Evolutionary conservation across 1,140 invertebrate genomes (phyloP).

Genomic region (Zaprionus africanus): DNA sequence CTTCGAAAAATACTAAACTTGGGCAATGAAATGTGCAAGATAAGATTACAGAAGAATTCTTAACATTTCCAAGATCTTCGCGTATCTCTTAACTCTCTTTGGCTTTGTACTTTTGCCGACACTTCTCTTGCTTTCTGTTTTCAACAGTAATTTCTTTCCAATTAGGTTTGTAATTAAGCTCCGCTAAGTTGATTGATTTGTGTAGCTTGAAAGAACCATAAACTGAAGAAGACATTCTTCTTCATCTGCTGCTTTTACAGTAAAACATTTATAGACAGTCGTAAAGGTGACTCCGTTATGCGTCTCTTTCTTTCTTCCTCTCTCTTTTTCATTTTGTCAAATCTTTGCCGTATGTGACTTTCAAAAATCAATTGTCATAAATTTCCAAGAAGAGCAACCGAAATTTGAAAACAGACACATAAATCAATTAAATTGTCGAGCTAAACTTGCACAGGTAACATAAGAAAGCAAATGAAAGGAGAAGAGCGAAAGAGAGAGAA

Average conservation of each 20-base stretch:
- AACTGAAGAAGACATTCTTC: neutral
- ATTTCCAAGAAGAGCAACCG: slow-evolving; percentile 31
- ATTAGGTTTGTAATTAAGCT: neutral
- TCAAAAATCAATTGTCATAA: slow-evolving; percentile 47
- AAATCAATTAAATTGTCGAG: slow-evolving; percentile 75
- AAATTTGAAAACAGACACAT: slow-evolving; percentile 38
- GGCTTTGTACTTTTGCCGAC: neutral
- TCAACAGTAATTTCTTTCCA: neutral
- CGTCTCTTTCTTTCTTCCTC: neutral
- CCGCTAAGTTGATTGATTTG: slow-evolving; percentile 6
- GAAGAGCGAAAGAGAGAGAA: neutral
- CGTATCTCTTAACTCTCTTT: neutral
- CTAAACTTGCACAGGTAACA: slow-evolving; percentile 13
- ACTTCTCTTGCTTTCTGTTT: neutral
- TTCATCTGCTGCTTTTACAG: neutral
- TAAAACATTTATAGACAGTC: neutral
- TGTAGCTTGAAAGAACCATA: neutral
- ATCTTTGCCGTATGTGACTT: slow-evolving; percentile 21
- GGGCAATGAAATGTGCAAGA: neutral
- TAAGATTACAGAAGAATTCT: neutral
- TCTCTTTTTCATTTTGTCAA: neutral
- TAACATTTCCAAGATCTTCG: neutral
- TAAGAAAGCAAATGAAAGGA: slow-evolving; percentile 41
- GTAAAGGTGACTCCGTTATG: slow-evolving; percentile 16
- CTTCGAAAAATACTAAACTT: neutral